Conservation (phyloP, 2,797 vertebrate genomes). For the Staurois parvus region DNA sequence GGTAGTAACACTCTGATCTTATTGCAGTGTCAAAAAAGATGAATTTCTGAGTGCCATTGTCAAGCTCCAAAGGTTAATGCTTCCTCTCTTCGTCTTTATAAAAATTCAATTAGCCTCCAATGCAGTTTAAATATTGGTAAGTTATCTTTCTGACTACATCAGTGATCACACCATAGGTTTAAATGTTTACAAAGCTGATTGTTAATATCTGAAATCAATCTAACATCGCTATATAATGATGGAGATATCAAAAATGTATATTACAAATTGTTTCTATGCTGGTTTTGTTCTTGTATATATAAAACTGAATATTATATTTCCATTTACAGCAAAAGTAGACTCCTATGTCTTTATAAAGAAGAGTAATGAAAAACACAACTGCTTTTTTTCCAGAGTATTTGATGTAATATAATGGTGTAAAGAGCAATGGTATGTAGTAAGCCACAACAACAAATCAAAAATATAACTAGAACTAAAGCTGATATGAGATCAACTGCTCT, state of each 20-base stretch:
- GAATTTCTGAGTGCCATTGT: constrained; percentile 57
- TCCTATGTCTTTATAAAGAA: background rate
- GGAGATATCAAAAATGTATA: background rate
- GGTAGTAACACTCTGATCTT: constrained; percentile 60
- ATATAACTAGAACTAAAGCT: background rate
- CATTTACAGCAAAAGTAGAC: background rate
- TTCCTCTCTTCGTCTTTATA: constrained; percentile 47
- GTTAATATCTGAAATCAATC: constrained; percentile 9
- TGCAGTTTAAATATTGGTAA: constrained; percentile 46
- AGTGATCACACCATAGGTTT: constrained; percentile 17
- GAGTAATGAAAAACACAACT: background rate
- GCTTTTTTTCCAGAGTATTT: too few relatives aligned
- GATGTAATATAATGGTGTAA: too few relatives aligned
- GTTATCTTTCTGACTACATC: constrained; percentile 49
- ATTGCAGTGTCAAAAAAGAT: constrained; percentile 59
- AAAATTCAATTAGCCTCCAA: constrained; percentile 52
- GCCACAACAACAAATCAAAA: background rate
- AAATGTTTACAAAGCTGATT: constrained; percentile 12
- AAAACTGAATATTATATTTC: background rate
- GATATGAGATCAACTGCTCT: background rate
- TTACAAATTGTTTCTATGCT: background rate
- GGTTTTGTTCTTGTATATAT: too few relatives aligned
- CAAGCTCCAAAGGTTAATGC: constrained; percentile 60
- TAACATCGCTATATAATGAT: constrained; percentile 2
- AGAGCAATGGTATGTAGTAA: too few relatives aligned